phyloP scores from a whole-genome alignment of 2,113 vertebrate species.

The Microtus ochrogaster region DNA sequence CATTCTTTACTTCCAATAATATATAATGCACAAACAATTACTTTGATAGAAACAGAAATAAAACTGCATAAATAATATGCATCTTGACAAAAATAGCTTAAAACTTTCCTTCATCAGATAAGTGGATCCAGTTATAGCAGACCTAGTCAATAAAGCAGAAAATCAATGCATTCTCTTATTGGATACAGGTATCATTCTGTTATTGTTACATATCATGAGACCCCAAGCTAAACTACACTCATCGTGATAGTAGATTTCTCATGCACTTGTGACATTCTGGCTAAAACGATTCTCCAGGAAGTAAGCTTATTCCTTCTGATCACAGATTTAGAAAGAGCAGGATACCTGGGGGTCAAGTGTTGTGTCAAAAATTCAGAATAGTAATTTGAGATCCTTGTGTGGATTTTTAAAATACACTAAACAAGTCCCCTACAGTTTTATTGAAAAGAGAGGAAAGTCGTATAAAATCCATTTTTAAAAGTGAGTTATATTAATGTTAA shows the following conservation, averaged over 20 bases:
- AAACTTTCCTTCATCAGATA: not conserved
- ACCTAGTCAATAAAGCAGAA: not conserved
- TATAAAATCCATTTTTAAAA: not conserved
- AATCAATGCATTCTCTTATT: not conserved
- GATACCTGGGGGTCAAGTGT: not conserved
- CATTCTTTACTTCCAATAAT: not conserved
- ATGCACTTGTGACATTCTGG: not conserved
- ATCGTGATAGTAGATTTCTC: not conserved
- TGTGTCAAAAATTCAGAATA: not conserved
- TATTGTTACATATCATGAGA: not conserved
- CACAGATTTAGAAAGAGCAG: not conserved
- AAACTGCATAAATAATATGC: not conserved
- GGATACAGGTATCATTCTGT: not conserved
- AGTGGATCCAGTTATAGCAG: not conserved
- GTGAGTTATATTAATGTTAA: not conserved
- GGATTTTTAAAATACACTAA: not conserved
- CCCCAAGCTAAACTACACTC: not conserved
- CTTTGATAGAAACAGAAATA: constrained; percentile 14
- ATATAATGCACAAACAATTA: not conserved
- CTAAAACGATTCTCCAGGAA: not conserved
- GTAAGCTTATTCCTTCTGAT: not conserved
- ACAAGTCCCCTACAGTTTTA: not conserved
- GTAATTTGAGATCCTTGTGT: not conserved
- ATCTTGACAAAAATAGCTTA: constrained; percentile 18
- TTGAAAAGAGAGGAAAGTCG: not conserved